Conservation (phyloP, 2,888 invertebrate species). For the Microctonus aethiopoides region DNA sequence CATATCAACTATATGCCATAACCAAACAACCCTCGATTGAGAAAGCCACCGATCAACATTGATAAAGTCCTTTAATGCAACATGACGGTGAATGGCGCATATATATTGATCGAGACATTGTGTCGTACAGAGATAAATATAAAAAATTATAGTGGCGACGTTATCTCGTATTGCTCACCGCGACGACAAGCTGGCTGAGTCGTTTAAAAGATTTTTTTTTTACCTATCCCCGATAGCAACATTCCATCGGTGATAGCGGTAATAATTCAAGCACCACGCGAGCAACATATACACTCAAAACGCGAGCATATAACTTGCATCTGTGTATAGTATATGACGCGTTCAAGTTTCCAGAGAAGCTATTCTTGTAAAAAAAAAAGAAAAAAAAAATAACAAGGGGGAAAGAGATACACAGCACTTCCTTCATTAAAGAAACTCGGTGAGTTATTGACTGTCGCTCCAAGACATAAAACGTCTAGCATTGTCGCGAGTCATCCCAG, state of each 20-base stretch:
- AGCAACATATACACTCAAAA: slow-evolving; percentile 22
- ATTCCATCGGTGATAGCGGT: slow-evolving; percentile 38
- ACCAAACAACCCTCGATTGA: slow-evolving; percentile 14
- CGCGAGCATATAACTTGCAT: slow-evolving; percentile 20
- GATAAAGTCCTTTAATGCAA: slow-evolving; percentile 22
- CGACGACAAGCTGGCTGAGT: slow-evolving; percentile 41
- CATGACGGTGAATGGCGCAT: slow-evolving; percentile 5
- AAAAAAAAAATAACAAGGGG: not conserved
- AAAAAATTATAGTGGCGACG: slow-evolving; percentile 27
- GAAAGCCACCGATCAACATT: slow-evolving; percentile 14
- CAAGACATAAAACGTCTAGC: slow-evolving; percentile 5
- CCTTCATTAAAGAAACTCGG: slow-evolving; percentile 18
- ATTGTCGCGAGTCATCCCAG: slow-evolving; percentile 10
- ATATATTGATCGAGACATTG: slow-evolving; percentile 22
- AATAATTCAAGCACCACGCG: slow-evolving; percentile 28
- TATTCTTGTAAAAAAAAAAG: not conserved
- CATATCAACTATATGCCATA: not conserved
- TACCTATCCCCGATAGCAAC: slow-evolving; percentile 35
- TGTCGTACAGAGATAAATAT: slow-evolving; percentile 30
- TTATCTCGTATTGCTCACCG: slow-evolving; percentile 33
- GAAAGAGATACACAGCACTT: not conserved
- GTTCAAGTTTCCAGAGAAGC: slow-evolving; percentile 7
- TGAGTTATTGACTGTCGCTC: slow-evolving; percentile 22
- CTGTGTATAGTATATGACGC: not conserved
- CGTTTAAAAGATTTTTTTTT: slow-evolving; percentile 34